Base-by-base conservation (phyloP, 2,113 vertebrate species). In the Myodes glareolus region DNA sequence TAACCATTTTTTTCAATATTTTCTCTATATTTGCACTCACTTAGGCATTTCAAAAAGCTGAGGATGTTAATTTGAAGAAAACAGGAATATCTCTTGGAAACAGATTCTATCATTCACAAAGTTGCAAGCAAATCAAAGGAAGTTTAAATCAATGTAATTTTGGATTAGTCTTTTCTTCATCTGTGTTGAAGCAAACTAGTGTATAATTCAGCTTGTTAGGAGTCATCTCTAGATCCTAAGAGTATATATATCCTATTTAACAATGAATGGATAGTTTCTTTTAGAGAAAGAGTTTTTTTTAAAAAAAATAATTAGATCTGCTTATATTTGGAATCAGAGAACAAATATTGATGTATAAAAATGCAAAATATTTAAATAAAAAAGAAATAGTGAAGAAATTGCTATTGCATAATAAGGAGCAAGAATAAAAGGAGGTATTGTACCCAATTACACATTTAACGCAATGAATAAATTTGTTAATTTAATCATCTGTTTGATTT, bases 341-440 rank as follows among this genome's bases (percentile, higher is more conserved):
- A 95, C 23, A 68, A 93, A 67, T 39, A 73, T 0, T 58, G 67
- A 70, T 27, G 73, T 96, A 23, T 76, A 52, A 75, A 91, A 90
- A 94, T 67, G 67, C 14, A 96, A 91, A 95, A 94, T 86, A 47
- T 87, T 96, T 93, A 11, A 72, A 70, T 25, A 1, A 25, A 2
- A 72, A 27, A 95, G 65, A 65, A 80, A 63, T 21, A 29, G 75
- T 91, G 63, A 9, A 86, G 61, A 5, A 77, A 65, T 67, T 77
- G 9, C 33, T 80, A n/a, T 42, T 87, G 63, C 2, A 77, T 21
- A 58, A 1, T 6, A 5, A 50, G 63, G 36, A 2, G 23, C 9
- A 11, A 19, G 65, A 78, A 76, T 17, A 86, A 50, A 87, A 21
- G 21, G 3, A n/a, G 2, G 1, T 63, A 91, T 23, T 12, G 29